Evolutionary conservation across 2,797 vertebrate genomes (phyloP), one percentile per base, ranked within the genome.

Genomic region (Lophotriccus pileatus): DNA sequence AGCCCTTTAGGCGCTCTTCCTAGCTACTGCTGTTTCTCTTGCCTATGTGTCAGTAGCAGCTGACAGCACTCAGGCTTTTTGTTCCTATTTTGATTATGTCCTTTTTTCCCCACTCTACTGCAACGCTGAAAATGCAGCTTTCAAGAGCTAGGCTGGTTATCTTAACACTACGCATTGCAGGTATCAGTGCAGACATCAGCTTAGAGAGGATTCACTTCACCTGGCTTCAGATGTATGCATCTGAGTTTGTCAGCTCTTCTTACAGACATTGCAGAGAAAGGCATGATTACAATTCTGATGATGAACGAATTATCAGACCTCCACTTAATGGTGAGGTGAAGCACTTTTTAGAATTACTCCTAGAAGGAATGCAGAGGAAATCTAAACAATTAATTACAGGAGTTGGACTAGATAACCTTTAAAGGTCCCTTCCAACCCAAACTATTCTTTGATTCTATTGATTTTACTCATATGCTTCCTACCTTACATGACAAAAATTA

Each of bases 151-250:
- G 32, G 12, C 23, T 87, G 52, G 15, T 63, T 63, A 15, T 74
- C 19, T 17, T 32, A 43, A 7, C 17, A 6, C 20, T 18, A 1
- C 14, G 10, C 17, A 25, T 49, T 49, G 36, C 32, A 88, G 23
- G 10, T 9, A 19, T 5, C 8, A 1, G 2, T 18, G 30, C 1
- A 55, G 50, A 28, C 8, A 20, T 17, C 47, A 28, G 3, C 1
- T 15, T 1, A 12, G n/a, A 69, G 27, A 24, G 15, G 7, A 59
- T 70, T 81, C 59, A 52, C 32, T 32, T 52, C 49, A 19, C 16
- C 46, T 63, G 28, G 12, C 7, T 63, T 60, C 44, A 46, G 28
- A 25, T 24, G 47, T 30, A 28, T 34, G 6, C 36, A 4, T 46
- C 55, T 66, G 28, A 78, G 55, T 24, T 37, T 14, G 3, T 46